Base-by-base conservation (phyloP, 1,140 invertebrate species). In the Drosophila nannoptera region DNA sequence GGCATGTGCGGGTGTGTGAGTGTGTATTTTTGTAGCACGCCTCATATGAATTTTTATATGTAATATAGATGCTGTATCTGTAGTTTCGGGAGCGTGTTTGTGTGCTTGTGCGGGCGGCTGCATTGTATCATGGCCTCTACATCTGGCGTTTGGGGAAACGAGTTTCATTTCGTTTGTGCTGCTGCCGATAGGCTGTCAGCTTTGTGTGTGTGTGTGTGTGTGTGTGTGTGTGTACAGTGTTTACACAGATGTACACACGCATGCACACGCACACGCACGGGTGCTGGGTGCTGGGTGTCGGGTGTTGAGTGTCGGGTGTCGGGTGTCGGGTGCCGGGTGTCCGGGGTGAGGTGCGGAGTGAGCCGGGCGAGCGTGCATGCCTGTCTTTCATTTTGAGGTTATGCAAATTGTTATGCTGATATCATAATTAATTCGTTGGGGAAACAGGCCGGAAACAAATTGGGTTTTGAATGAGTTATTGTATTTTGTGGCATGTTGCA, bases 381-480 rank as follows among this genome's bases (percentile, higher is more conserved):
- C 66, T 77, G 81, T 53, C 73, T 76, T 84, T 84, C 81, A 68
- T 76, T 86, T 80, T 84, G 80, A 84, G 81, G 80, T 80, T 84
- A 84, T 84, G 80, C 80, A 84, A 84, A 84, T 84, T 84, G 80
- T 86, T 84, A 84, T 84, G 76, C 76, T 86, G 80, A 84, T 84
- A 86, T 86, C 81, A 84, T 84, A 84, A 84, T 84, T 84, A 84
- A 86, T 84, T 84, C 81, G 76, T 70, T 74, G 73, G 73, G 80
- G 80, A 84, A 84, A 86, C 80, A 84, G 80, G 81, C 76, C 80
- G 80, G 80, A 84, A 84, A 84, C 80, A 68, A 84, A 84, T 84
- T 84, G 80, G 81, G 81, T 73, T 84, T 84, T 84, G 80, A 86
- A 84, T 84, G 80, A 84, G 80, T 86, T 84, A 83, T 83, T 84